Conservation (phyloP, 2,888 invertebrate species). For the Rhamnusium bicolor region DNA sequence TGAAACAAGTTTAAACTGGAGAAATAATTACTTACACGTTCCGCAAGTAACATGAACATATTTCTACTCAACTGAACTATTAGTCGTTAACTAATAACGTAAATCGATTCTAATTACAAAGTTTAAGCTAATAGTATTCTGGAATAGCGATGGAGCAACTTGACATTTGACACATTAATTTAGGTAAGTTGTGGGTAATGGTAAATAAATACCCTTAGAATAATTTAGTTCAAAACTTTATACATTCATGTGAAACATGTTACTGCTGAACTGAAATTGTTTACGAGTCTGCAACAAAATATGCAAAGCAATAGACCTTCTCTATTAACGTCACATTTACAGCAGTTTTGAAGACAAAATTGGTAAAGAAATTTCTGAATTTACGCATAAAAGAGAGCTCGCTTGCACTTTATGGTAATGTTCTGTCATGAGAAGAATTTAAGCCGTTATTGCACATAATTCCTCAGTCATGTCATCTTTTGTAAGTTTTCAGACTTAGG, state of each 20-base stretch:
- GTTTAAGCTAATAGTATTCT: background rate
- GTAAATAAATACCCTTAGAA: background rate
- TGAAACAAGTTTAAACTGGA: background rate
- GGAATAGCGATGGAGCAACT: background rate
- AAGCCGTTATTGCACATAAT: no score
- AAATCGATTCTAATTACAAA: background rate
- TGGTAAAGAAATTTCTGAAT: no score
- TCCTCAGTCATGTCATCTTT: no score
- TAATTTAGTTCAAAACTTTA: conserved; percentile 1
- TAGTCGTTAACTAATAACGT: background rate
- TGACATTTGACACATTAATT: background rate
- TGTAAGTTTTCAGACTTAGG: no score
- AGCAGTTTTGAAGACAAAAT: no score
- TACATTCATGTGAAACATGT: background rate
- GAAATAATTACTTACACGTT: conserved; percentile 6
- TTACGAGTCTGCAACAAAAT: no score
- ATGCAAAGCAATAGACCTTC: no score
- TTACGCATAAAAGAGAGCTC: no score
- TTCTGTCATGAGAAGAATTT: no score
- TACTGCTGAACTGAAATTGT: no score
- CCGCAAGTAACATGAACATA: background rate
- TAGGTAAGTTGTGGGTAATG: background rate
- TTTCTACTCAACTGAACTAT: background rate
- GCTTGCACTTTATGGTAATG: no score
- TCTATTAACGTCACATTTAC: no score